These are phyloP conservation scores for Drosophila sproati DNA, from an alignment of 1,140 invertebrate species.

Conservation along the genomic window DNA sequence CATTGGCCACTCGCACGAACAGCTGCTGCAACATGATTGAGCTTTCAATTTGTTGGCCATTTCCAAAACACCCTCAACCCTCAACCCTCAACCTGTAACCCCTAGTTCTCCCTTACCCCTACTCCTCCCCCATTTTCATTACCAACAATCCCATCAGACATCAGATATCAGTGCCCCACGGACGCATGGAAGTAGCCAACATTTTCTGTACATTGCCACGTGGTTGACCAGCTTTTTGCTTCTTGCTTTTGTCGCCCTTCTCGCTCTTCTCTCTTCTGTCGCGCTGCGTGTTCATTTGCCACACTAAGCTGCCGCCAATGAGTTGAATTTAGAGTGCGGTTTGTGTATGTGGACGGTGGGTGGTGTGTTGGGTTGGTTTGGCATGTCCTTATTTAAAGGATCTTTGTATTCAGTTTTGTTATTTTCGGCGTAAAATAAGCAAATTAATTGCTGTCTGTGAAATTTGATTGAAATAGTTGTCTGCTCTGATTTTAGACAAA, in stretches of 20 bases:
- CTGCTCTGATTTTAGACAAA: slow-evolving; percentile 2
- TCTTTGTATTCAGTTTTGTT: slow-evolving; percentile 18
- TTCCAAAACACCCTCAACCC: slow-evolving; percentile 24
- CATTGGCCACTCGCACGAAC: slow-evolving; percentile 72
- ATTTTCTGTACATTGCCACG: slow-evolving; percentile 51
- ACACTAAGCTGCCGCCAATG: slow-evolving; percentile 49
- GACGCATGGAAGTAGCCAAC: slow-evolving; percentile 5
- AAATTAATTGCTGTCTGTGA: slow-evolving; percentile 25
- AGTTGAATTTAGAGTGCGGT: slow-evolving; percentile 15
- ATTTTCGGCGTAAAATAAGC: slow-evolving; percentile 20
- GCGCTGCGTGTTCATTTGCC: slow-evolving; percentile 33
- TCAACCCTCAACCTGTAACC: background rate
- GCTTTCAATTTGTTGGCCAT: slow-evolving; percentile 75
- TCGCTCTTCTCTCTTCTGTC: background rate
- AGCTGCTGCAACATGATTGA: slow-evolving; percentile 81
- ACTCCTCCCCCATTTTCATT: background rate
- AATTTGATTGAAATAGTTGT: slow-evolving; percentile 1
- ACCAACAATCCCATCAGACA: slow-evolving; percentile 18
- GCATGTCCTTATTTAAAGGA: background rate
- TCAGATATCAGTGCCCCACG: slow-evolving; percentile 10
- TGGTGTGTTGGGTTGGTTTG: background rate
- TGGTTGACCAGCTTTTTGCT: slow-evolving; percentile 24
- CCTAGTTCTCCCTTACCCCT: background rate
- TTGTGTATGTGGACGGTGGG: background rate
- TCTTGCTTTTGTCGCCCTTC: background rate